Conservation (phyloP, 2,797 vertebrate genomes). For the Cygnus olor region DNA sequence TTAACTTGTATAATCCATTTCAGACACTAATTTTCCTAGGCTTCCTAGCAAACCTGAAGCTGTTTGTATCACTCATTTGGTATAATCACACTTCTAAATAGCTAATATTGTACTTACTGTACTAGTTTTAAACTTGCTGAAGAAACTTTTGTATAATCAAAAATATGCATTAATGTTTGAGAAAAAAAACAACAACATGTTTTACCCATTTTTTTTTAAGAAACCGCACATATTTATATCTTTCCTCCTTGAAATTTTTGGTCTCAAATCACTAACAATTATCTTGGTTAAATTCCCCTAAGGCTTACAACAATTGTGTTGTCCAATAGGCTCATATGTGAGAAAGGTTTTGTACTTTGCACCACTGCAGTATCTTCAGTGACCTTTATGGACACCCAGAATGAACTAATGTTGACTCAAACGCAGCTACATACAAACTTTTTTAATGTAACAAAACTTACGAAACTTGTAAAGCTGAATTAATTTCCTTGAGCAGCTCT, state of each 20-base stretch:
- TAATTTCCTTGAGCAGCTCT: constrained; percentile 98
- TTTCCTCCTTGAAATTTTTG: background rate
- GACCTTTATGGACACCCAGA: background rate
- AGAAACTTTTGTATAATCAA: background rate
- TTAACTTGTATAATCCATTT: background rate
- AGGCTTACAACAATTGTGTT: background rate
- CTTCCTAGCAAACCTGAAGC: background rate
- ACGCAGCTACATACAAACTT: constrained; percentile 44
- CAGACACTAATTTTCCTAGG: background rate
- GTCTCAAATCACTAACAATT: background rate
- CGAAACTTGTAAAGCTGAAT: constrained; percentile 96
- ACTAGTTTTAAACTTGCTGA: background rate
- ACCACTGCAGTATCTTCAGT: constrained; percentile 12
- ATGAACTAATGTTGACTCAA: constrained; percentile 52
- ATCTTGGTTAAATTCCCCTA: background rate
- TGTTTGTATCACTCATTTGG: background rate
- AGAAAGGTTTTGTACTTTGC: background rate
- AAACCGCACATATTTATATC: background rate
- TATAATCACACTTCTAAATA: background rate
- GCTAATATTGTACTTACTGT: background rate
- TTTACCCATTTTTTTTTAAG: background rate
- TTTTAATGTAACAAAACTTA: constrained; percentile 83
- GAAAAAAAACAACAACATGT: background rate
- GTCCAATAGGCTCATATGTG: background rate
- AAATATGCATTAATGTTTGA: background rate